Base-by-base conservation (phyloP, 2,888 invertebrate genomes). In the Sylvicola cinctus region DNA sequence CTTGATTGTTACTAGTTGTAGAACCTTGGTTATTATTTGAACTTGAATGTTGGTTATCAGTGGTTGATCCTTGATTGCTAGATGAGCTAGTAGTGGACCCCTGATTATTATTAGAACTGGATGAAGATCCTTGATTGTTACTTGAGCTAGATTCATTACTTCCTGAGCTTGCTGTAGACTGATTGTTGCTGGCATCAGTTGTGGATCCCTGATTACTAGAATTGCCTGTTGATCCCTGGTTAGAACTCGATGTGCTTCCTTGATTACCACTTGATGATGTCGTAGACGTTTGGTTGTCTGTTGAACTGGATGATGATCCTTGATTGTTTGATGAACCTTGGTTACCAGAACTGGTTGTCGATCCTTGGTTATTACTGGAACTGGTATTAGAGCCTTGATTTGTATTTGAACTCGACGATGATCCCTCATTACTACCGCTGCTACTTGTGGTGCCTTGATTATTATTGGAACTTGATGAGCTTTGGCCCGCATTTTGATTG, bases 121-220 rank as follows among this genome's bases (percentile, higher is more conserved):
- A 38, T 11, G 43, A 39, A 44, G 32, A 16, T 6, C 23, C 33
- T 28, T 38, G 0, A 40, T 16, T 42, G 36, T 13, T 45, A 44
- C 11, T 16, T 12, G 13, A n/a, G n/a, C n/a, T n/a, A n/a, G n/a
- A n/a, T n/a, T n/a, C n/a, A n/a, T n/a, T n/a, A 20, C 32, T 33
- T 3, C 23, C 16, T 13, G 37, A 34, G 5, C 27, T n/a, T 4
- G 33, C 16, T 33, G 20, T 6, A 20, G 20, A 20, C 8, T 8
- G 5, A 4, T 20, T 4, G 20, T 20, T 20, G n/a, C 15, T 29
- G 5, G 13, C 16, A 2, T 36, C 16, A 44, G 43, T 29, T 2
- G 34, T 23, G 4, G 23, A 15, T 10, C 30, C 27, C 34, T 36
- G 37, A 28, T 28, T 39, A 15, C 14, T 33, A 15, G 32, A 10